Evolutionary conservation across 2,113 vertebrate species (phyloP).

Genomic region (Apteryx mantelli): DNA sequence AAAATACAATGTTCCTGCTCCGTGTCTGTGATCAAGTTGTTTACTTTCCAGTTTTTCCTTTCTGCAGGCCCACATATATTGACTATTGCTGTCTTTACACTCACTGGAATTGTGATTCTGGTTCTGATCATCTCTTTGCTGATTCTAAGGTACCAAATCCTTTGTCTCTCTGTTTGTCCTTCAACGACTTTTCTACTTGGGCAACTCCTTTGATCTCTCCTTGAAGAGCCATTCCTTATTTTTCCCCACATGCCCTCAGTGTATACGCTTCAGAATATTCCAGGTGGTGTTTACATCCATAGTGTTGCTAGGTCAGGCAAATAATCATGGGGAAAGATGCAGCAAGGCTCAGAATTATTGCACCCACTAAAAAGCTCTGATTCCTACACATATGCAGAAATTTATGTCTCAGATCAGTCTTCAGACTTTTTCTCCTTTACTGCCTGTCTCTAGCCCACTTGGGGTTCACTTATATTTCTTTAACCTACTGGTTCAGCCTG

Average conservation of each 20-base stretch:
- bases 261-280: neutral
- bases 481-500: neutral
- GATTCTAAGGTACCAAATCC: constrained; percentile 85
- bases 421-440: too few relatives aligned
- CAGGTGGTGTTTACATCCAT: neutral
- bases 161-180: neutral
- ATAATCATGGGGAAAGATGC: neutral
- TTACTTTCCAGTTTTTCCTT: constrained; percentile 23
- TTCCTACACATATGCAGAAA: neutral
- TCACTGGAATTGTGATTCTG: constrained; percentile 83
- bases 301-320: neutral
- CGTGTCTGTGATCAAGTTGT: neutral
- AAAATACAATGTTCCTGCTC: neutral
- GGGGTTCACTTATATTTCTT: neutral
- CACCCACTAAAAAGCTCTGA: neutral
- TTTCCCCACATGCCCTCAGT: neutral
- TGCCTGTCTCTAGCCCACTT: neutral
- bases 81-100: constrained; percentile 86
- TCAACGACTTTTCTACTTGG: neutral
- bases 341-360: neutral
- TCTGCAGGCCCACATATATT: constrained; percentile 75
- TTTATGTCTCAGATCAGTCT: neutral
- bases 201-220: neutral
- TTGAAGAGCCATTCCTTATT: neutral
- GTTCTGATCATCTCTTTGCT: constrained; percentile 87